Percentiles rank a stretch among this genome's conserved stretches.
These are phyloP conservation scores for Taeniopygia guttata DNA, from an alignment of 2,797 vertebrate species.

Conservation along the genomic window DNA sequence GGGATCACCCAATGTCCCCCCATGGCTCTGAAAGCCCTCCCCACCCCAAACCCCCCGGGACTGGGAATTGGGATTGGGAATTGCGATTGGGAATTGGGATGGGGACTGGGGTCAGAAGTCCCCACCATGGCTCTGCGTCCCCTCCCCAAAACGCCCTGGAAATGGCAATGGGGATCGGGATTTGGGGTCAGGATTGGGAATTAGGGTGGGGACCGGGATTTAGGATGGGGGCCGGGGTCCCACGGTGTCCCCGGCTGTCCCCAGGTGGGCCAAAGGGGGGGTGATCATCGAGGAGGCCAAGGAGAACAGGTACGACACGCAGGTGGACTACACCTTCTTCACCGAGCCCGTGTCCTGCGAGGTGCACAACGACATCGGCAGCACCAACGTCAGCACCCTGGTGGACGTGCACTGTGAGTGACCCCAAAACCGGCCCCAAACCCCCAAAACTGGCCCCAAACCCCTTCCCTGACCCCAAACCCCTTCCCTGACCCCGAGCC, in stretches of 20 bases:
- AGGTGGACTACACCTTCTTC: constrained; percentile 93
- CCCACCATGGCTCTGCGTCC: no score
- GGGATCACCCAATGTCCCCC: no score
- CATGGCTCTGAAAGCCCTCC: not conserved
- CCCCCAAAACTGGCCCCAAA: no score
- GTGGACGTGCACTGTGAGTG: constrained; percentile 94
- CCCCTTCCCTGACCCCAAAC: no score
- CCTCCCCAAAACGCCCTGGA: no score
- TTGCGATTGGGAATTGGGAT: no score
- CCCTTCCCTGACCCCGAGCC: no score
- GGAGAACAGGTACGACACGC: constrained; percentile 87
- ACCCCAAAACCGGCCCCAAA: rapidly evolving
- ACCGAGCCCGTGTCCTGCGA: constrained; percentile 95
- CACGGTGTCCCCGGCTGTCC: not conserved
- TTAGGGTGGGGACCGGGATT: not conserved
- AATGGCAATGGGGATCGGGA: no score
- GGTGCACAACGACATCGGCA: constrained; percentile 93
- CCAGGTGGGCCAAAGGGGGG: constrained; percentile 54
- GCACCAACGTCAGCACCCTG: constrained; percentile 94
- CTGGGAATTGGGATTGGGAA: no score
- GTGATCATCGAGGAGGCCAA: constrained; percentile 88
- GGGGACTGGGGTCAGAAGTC: no score
- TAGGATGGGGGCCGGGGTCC: rapidly evolving
- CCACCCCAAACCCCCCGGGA: no score
- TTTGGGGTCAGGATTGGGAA: rapidly evolving